A percentile compares a stretch with the other conserved stretches of the same genome.
Evolutionary conservation across 2,888 invertebrate genomes (phyloP).

Genomic region (Taphrorychus bicolor): DNA sequence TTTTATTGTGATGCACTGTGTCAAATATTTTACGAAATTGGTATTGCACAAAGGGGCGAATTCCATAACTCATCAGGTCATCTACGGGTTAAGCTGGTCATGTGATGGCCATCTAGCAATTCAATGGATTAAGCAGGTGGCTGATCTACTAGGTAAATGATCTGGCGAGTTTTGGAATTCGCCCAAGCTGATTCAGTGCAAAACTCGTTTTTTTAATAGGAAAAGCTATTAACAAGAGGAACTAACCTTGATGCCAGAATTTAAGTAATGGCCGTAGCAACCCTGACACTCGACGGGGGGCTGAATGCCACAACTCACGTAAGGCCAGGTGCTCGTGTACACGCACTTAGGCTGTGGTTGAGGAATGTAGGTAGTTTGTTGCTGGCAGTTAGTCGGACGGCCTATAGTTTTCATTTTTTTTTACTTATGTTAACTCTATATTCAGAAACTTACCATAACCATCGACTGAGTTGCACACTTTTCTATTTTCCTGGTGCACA

Average conservation of each 20-base stretch:
- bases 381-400: slow-evolving; percentile 48
- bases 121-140: no score
- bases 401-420: slow-evolving; percentile 25
- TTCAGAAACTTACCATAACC: slow-evolving; percentile 19
- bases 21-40: no score
- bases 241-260: slow-evolving; percentile 36
- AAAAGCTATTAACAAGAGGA: no score
- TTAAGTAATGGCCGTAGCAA: slow-evolving; percentile 54
- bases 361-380: slow-evolving; percentile 54
- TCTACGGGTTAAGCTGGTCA: no score
- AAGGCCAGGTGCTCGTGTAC: slow-evolving; percentile 56
- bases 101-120: no score
- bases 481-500: slow-evolving; percentile 54
- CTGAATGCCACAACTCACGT: slow-evolving; percentile 52
- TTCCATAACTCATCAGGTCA: no score
- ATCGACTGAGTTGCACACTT: slow-evolving; percentile 24
- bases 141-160: no score
- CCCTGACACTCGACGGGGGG: slow-evolving; percentile 51
- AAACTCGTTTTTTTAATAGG: no score
- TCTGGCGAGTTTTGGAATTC: no score
- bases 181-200: no score
- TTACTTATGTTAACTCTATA: slow-evolving; percentile 7
- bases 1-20: no score
- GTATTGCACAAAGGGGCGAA: no score
- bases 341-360: slow-evolving; percentile 56